Conservation (phyloP, 2,888 invertebrate genomes). For the Lycocerus yunnanus region DNA sequence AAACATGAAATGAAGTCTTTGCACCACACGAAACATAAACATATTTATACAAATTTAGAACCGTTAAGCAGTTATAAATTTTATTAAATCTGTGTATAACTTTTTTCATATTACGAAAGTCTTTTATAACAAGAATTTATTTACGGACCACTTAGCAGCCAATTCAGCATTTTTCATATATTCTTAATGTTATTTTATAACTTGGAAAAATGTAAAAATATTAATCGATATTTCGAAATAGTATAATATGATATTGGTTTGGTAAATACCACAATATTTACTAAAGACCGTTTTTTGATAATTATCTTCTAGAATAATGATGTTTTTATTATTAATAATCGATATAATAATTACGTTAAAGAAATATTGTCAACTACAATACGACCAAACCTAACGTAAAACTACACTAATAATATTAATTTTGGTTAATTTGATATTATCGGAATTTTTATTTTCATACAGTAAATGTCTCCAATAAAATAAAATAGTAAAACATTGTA, state of each 20-base stretch:
- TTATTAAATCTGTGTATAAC: neutral
- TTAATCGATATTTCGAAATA: neutral
- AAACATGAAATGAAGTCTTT: neutral
- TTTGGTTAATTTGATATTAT: neutral
- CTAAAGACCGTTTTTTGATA: neutral
- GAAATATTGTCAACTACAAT: neutral
- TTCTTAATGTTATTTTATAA: neutral
- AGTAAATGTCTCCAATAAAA: neutral
- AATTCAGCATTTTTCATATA: neutral
- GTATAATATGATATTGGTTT: neutral
- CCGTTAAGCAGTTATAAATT: neutral
- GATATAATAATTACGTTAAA: neutral
- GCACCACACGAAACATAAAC: neutral
- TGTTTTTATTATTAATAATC: neutral
- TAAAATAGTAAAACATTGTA: neutral
- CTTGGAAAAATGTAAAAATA: neutral
- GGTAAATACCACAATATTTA: neutral
- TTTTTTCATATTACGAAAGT: neutral
- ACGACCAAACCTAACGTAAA: neutral
- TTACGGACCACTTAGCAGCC: neutral
- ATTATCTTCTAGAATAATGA: neutral
- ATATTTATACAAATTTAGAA: neutral
- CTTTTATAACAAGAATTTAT: neutral
- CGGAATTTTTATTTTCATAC: neutral
- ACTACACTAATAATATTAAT: neutral